Evolutionary conservation across 2,888 invertebrate genomes (phyloP).

Genomic region (Agriopis leucophaearia): DNA sequence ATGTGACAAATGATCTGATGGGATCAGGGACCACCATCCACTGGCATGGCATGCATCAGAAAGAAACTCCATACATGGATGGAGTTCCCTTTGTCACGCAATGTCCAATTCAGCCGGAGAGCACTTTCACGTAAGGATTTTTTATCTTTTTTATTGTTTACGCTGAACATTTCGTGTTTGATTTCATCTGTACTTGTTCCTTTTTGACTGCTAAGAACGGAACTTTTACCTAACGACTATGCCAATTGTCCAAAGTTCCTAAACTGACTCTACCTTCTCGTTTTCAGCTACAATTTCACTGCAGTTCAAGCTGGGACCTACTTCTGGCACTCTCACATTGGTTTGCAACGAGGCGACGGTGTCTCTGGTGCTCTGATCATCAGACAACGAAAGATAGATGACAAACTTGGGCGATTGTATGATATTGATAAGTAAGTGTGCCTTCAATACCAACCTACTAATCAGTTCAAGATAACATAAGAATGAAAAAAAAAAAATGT

Average conservation of each 20-base stretch:
- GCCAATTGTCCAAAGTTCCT: too few species aligned
- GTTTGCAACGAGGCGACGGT: conserved; percentile 9
- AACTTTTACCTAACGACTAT: too few species aligned
- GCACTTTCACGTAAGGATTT: conserved; percentile 72
- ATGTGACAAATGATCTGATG: conserved; percentile 89
- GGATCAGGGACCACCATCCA: conserved; percentile 92
- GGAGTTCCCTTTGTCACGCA: conserved; percentile 92
- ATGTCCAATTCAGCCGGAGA: conserved; percentile 90
- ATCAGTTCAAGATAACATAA: too few species aligned
- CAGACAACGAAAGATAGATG: background rate
- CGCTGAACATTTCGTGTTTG: too few species aligned
- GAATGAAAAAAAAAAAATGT: too few species aligned
- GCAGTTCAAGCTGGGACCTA: conserved; percentile 9
- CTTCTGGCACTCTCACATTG: conserved; percentile 11
- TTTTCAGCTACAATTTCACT: background rate
- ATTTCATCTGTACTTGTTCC: too few species aligned
- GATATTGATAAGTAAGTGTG: background rate
- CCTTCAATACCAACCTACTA: too few species aligned
- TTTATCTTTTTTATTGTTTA: background rate
- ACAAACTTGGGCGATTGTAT: background rate
- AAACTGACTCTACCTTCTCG: background rate
- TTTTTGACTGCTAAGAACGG: too few species aligned
- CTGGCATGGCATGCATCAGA: conserved; percentile 93
- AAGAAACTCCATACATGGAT: conserved; percentile 91
- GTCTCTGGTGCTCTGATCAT: conserved; percentile 4